Percentiles rank a stretch among this genome's conserved stretches.
Conservation (phyloP, 1,140 invertebrate species). For the Mamestra configurata region DNA sequence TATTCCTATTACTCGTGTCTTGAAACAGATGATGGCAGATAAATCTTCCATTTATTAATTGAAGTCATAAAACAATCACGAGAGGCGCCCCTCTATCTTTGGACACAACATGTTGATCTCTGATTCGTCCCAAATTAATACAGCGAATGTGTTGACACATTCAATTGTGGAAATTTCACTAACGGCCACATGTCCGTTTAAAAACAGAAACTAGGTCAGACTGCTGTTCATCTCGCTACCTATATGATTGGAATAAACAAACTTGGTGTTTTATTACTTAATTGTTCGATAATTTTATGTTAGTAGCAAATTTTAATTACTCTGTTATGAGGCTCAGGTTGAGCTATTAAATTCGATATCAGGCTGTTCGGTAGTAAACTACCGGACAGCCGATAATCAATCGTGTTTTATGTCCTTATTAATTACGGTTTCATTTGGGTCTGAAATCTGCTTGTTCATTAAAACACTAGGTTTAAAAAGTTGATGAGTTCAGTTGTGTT, state of each 20-base stretch:
- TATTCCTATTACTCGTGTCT: not conserved
- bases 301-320: slow-evolving; percentile 14
- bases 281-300: slow-evolving; percentile 30
- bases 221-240: slow-evolving; percentile 28
- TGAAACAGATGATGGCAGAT: not conserved
- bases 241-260: slow-evolving; percentile 33
- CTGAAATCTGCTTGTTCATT: not conserved
- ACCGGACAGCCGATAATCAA: too few relatives aligned
- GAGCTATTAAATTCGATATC: slow-evolving; percentile 1
- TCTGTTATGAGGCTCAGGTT: not conserved
- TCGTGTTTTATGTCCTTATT: too few relatives aligned
- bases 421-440: too few relatives aligned
- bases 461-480: not conserved
- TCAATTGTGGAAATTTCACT: slow-evolving; percentile 47
- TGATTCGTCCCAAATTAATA: slow-evolving; percentile 28
- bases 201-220: slow-evolving; percentile 20
- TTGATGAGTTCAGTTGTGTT: too few relatives aligned
- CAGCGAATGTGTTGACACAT: slow-evolving; percentile 16
- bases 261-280: slow-evolving; percentile 36
- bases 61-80: slow-evolving; percentile 5
- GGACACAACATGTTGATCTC: not conserved
- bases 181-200: slow-evolving; percentile 10
- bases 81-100: too few relatives aligned
- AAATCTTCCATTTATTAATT: not conserved
- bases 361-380: not conserved